phyloP scores from a whole-genome alignment of 2,797 vertebrate species.

The Melanotaenia boesemani region DNA sequence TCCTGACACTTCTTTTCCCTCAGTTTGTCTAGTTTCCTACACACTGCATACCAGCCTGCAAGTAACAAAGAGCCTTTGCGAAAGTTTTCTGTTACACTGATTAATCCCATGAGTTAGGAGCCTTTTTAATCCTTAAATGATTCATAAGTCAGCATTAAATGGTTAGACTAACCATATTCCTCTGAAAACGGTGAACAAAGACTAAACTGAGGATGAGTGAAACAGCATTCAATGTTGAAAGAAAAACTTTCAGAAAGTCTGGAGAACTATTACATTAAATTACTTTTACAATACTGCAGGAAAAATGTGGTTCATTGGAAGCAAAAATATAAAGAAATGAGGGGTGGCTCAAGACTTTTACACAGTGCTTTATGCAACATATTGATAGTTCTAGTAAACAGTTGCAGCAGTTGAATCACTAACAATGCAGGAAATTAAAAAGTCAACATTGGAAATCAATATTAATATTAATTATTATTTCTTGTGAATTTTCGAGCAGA shows the following conservation, averaged over 20 bases:
- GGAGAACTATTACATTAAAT: not conserved
- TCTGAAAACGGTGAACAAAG: not conserved
- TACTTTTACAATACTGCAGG: not conserved
- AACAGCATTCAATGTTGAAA: too few species aligned
- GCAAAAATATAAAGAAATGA: not conserved
- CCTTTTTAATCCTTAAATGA: not conserved
- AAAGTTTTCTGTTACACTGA: too few species aligned
- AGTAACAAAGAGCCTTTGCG: too few species aligned
- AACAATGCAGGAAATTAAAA: not conserved
- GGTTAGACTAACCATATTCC: not conserved
- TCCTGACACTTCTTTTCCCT: too few species aligned
- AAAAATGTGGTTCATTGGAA: too few species aligned
- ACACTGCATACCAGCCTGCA: too few species aligned
- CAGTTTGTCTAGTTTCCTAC: too few species aligned
- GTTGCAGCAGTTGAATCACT: not conserved
- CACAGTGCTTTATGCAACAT: not conserved
- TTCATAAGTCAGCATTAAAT: not conserved
- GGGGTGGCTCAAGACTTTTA: not conserved
- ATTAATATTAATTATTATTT: too few species aligned
- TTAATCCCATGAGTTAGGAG: too few species aligned
- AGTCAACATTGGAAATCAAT: not conserved
- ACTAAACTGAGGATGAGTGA: not conserved
- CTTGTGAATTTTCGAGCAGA: too few species aligned
- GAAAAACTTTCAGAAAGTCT: not conserved
- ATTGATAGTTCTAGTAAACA: not conserved